Evolutionary conservation across 2,888 invertebrate species (phyloP).

Genomic region (Acanthopleura granulata): DNA sequence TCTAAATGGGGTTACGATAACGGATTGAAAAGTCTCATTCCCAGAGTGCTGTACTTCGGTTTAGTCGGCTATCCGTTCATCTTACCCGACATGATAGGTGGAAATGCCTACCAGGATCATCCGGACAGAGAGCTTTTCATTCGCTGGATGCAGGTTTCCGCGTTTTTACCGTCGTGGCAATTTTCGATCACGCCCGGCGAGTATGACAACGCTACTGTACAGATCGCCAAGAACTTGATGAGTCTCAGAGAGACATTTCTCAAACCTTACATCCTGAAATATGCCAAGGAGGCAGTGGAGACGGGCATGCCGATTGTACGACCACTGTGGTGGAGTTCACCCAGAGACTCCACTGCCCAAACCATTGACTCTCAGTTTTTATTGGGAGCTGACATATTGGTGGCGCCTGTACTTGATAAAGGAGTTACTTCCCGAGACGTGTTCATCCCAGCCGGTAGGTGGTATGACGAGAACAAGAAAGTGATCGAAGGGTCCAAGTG

Average conservation of each 20-base stretch:
- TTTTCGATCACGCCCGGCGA: slow-evolving; percentile 90
- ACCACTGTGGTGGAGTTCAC: slow-evolving; percentile 88
- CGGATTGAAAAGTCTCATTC: slow-evolving; percentile 83
- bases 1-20: slow-evolving; percentile 84
- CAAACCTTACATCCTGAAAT: slow-evolving; percentile 21
- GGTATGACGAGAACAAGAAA: background rate
- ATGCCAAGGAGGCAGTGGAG: slow-evolving; percentile 16
- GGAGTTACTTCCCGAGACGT: slow-evolving; percentile 2
- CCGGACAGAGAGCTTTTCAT: slow-evolving; percentile 73
- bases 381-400: slow-evolving; percentile 42
- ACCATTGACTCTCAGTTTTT: slow-evolving; percentile 78
- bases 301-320: slow-evolving; percentile 82
- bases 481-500: slow-evolving; percentile 11
- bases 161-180: slow-evolving; percentile 91
- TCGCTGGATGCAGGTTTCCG: slow-evolving; percentile 87
- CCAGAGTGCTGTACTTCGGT: slow-evolving; percentile 76
- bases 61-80: slow-evolving; percentile 91
- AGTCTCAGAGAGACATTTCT: slow-evolving; percentile 23
- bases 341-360: slow-evolving; percentile 81
- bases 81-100: slow-evolving; percentile 92
- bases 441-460: slow-evolving; percentile 26
- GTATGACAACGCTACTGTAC: slow-evolving; percentile 77
- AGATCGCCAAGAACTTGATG: slow-evolving; percentile 30
- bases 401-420: slow-evolving; percentile 39
- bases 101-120: slow-evolving; percentile 29